Base-by-base conservation (phyloP, 2,888 invertebrate genomes). In the Alsophila aescularia region DNA sequence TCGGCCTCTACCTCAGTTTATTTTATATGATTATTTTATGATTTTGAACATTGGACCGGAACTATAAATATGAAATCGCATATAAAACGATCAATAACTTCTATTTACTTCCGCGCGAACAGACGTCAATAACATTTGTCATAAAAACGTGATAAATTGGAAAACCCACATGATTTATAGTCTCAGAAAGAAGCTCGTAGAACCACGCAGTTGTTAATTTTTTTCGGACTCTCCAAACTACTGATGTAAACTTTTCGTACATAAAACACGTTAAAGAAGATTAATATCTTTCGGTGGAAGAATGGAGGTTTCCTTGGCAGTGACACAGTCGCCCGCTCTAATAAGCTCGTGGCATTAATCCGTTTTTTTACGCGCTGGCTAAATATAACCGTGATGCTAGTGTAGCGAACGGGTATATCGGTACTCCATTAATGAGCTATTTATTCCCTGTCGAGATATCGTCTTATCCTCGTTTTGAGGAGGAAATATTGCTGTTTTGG, bases 241-340 rank as follows among this genome's bases (percentile, higher is more conserved):
- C 34, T 44, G 27, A 34, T 44, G 44, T 27, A 52, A 60, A 58
- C 52, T 59, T 53, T 53, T 60, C n/a, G 56, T 63, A 58, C 62
- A 57, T 67, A 59, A 60, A 51, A 44, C 47, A 37, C 44, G 53
- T 40, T 34, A 21, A 16, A 9, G 12, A 45, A 64, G 67, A 70
- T 66, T 64, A 67, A 64, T 68, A 62, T 51, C 35, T 64, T 42
- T 48, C 18, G 0, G 42, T 44, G 27, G 36, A 60, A 58, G 49
- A 58, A 58, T 59, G 54, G 60, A 40, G 41, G 56, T 68, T 63
- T 52, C 72, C 69, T 73, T 75, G 75, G 72, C 75, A 74, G 64
- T 76, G 74, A 72, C 73, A 67, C 57, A 58, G 61, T 61, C 55
- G 48, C 45, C 52, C 39, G 57, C 59, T 64, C 66, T 64, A 64